Conservation (phyloP, 2,797 vertebrate genomes). For the Lates japonicus region DNA sequence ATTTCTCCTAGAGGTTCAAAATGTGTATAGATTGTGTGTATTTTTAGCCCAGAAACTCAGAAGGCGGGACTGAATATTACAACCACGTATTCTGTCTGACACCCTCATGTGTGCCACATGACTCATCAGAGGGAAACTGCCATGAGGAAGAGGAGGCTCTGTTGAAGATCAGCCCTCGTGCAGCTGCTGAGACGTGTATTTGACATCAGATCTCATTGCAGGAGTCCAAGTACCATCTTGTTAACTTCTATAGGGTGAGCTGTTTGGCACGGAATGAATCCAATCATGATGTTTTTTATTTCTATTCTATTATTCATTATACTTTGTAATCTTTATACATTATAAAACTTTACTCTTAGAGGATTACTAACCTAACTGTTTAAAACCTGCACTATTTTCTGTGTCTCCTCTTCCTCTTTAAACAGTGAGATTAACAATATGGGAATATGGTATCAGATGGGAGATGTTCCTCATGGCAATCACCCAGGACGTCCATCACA, state of each 20-base stretch:
- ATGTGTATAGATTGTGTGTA: slow-evolving; percentile 29
- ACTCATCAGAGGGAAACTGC: slow-evolving; percentile 91
- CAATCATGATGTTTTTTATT: slow-evolving; percentile 23
- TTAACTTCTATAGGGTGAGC: slow-evolving; percentile 95
- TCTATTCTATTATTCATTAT: not conserved
- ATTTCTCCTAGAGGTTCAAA: slow-evolving; percentile 41
- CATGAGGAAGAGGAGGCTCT: slow-evolving; percentile 93
- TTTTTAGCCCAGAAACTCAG: slow-evolving; percentile 36
- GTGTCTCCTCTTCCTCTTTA: slow-evolving; percentile 14
- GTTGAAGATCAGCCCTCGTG: slow-evolving; percentile 92
- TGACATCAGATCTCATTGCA: slow-evolving; percentile 91
- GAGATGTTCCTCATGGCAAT: slow-evolving; percentile 82
- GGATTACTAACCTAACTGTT: slow-evolving; percentile 1
- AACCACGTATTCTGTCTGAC: slow-evolving; percentile 53
- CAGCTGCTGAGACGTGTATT: slow-evolving; percentile 88
- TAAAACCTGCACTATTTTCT: not conserved
- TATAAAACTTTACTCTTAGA: not conserved
- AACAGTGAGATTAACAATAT: slow-evolving; percentile 95
- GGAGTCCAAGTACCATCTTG: slow-evolving; percentile 90
- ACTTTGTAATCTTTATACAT: not conserved
- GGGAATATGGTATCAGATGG: slow-evolving; percentile 92
- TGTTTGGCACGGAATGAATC: slow-evolving; percentile 27
- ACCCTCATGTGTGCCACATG: slow-evolving; percentile 63
- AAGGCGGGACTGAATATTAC: slow-evolving; percentile 54
- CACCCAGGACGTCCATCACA: slow-evolving; percentile 3